A percentile compares a stretch with the other conserved stretches of the same genome.
Evolutionary conservation across 2,888 invertebrate species (phyloP).

Genomic region (Pyrrhosoma nymphula): DNA sequence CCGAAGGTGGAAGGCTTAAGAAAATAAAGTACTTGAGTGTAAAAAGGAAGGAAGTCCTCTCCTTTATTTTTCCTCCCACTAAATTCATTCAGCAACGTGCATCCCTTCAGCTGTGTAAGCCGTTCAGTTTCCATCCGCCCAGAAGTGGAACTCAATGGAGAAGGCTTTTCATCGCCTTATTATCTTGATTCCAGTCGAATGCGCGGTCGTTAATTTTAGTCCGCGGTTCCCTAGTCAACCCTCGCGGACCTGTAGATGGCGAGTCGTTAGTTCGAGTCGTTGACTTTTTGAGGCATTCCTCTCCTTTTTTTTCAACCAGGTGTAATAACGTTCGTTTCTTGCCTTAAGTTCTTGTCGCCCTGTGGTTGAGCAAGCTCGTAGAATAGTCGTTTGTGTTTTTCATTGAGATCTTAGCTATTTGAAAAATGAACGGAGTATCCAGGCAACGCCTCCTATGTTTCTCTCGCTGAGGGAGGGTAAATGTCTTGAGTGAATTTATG

Average conservation of each 20-base stretch:
- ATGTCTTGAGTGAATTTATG: conserved; percentile 7
- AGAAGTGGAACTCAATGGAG: background rate
- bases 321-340: conserved; percentile 8
- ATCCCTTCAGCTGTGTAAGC: background rate
- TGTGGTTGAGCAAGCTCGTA: background rate
- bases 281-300: background rate
- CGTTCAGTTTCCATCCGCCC: background rate
- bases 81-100: background rate
- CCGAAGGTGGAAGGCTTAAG: background rate
- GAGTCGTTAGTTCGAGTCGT: background rate
- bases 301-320: background rate
- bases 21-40: background rate
- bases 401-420: conserved; percentile 28
- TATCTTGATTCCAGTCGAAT: conserved; percentile 25
- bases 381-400: background rate
- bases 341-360: background rate
- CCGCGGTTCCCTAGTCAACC: background rate
- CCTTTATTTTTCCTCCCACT: background rate
- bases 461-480: background rate
- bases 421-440: conserved; percentile 1
- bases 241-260: background rate
- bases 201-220: conserved; percentile 1
- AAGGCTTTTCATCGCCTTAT: background rate
- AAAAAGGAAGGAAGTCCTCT: background rate
- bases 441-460: background rate